These are phyloP conservation scores for Dreissena polymorpha DNA, from an alignment of 1,140 invertebrate species.

Conservation along the genomic window DNA sequence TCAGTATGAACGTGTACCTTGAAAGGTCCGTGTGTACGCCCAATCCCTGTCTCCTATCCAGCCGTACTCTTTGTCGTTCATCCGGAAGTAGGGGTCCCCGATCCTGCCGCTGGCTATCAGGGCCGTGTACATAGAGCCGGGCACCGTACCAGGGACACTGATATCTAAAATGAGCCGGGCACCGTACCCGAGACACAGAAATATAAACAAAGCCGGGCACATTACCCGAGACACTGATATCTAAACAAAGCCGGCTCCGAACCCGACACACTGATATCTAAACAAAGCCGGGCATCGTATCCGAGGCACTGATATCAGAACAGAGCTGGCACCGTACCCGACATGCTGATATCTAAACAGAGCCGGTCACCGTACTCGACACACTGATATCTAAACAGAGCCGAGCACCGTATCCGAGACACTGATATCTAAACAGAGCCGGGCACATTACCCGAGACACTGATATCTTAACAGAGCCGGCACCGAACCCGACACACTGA, in stretches of 20 bases:
- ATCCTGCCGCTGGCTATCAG: conserved; percentile 84
- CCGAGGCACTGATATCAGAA: conserved; percentile 1
- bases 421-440: no score
- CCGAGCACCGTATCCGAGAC: neutral
- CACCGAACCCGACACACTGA: no score
- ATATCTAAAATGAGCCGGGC: no score
- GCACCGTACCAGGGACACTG: conserved; percentile 82
- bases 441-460: no score
- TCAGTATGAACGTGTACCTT: conserved; percentile 37
- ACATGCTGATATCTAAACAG: neutral
- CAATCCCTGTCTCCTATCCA: conserved; percentile 91
- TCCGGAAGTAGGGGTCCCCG: conserved; percentile 86
- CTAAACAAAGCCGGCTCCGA: no score
- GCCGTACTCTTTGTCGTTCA: conserved; percentile 89
- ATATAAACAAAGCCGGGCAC: no score
- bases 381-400: neutral
- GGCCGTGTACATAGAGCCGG: conserved; percentile 93
- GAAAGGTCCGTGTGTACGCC: conserved; percentile 84
- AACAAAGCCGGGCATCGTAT: neutral
- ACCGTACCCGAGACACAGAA: neutral
- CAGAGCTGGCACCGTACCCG: neutral
- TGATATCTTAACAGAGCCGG: no score
- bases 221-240: no score
- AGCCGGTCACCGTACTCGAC: neutral
- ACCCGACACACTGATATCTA: no score